These are phyloP conservation scores for Periophthalmus modestus DNA, from an alignment of 2,113 vertebrate species.

Conservation along the genomic window DNA sequence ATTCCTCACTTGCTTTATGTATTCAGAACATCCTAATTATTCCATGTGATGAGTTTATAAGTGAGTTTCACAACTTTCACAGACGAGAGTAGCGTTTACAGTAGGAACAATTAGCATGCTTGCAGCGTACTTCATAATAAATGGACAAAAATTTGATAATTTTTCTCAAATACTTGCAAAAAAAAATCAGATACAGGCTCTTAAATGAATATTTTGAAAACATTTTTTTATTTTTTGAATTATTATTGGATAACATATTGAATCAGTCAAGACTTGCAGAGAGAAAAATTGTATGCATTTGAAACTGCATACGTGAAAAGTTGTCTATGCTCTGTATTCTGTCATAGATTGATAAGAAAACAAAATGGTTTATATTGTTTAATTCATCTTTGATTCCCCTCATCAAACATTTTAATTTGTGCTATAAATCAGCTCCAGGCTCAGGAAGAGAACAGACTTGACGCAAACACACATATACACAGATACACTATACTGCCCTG, in stretches of 20 bases:
- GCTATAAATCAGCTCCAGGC: constrained; percentile 67
- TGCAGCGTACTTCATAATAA: no score
- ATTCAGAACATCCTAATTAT: no score
- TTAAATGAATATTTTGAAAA: not conserved
- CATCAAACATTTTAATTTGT: constrained; percentile 66
- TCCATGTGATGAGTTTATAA: no score
- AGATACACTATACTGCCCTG: not conserved
- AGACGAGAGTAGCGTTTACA: no score
- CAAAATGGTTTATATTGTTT: constrained; percentile 57
- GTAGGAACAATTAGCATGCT: no score
- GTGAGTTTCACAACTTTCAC: no score
- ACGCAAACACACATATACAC: not conserved
- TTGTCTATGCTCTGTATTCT: constrained; percentile 30
- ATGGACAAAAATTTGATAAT: no score
- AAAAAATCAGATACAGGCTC: no score
- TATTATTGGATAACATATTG: not conserved
- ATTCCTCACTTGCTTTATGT: no score
- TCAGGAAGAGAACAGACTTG: constrained; percentile 28
- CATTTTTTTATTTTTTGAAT: no score
- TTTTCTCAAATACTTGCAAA: no score
- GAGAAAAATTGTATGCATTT: constrained; percentile 10
- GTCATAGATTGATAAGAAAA: constrained; percentile 60
- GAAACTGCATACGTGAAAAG: constrained; percentile 15
- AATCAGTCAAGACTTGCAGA: not conserved
- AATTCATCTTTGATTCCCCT: constrained; percentile 65